Evolutionary conservation across 2,888 invertebrate genomes (phyloP), one percentile per base, ranked within the genome.

Genomic region (Chrysomela aeneicollis): DNA sequence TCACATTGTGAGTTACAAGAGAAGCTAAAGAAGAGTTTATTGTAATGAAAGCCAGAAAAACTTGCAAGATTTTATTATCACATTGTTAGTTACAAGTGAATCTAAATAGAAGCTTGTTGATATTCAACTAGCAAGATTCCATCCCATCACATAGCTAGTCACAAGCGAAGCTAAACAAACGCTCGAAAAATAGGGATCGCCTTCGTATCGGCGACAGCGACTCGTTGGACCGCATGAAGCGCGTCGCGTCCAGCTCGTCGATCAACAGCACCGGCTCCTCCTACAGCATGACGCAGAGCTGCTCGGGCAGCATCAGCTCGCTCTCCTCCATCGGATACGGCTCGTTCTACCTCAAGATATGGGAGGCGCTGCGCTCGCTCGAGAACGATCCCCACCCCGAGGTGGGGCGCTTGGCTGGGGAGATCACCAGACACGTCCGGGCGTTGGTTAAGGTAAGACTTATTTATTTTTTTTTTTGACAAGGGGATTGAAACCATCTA

Each of bases 321-420:
- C 77, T 86, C 59, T 83, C 86, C 47, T 84, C 84, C 64, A 76
- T 87, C 30, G 57, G 87, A 1, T 90, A 89, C 79, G 80, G 90
- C 19, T 92, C 93, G 12, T 91, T 97, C 61, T 96, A 96, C 83
- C 90, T 91, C 83, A 93, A 93, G 83, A 87, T 98, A 63, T 98
- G 97, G 97, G 87, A 88, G 73, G 90, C 92, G 18, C 85, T 98
- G 71, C 85, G 89, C 67, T 85, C 88, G 64, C 87, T 97, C 76
- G 89, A 93, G 63, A 86, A 87, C 66, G 98, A 99, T 86, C 97
- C 98, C 1, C 90, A 92, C 82, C 94, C 94, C 1, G 89, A 90
- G 60, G 94, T 98, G 2, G 87, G 92, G 0, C 83, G 86, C 63
- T 89, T 95, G 86, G 93, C 95, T 5, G 87, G 87, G 71, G 89